A percentile compares a stretch with the other conserved stretches of the same genome.
Evolutionary conservation across 2,113 vertebrate genomes (phyloP).

Genomic region (Acrocephalus arundinaceus): DNA sequence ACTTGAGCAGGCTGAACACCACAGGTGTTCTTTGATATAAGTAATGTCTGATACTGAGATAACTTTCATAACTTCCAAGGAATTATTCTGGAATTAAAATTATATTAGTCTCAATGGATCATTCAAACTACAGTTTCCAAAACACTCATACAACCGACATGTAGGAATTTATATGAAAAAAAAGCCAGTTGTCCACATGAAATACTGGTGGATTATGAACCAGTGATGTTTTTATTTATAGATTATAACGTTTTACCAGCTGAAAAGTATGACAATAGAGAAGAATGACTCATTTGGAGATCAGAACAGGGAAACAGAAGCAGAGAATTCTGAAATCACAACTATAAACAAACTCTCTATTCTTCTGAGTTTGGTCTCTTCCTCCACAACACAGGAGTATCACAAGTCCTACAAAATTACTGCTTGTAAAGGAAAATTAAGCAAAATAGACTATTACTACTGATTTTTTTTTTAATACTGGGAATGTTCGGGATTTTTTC

Average conservation of each 20-base stretch:
- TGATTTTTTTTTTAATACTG: not conserved
- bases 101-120: not conserved
- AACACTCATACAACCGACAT: not conserved
- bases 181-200: not conserved
- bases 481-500: not conserved
- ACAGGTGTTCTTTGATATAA: not conserved
- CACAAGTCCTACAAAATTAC: not conserved
- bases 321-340: not conserved
- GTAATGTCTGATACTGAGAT: not conserved
- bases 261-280: not conserved
- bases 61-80: not conserved
- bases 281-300: not conserved
- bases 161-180: not conserved
- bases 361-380: not conserved
- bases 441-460: not conserved
- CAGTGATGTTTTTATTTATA: not conserved
- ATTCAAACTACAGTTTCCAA: not conserved
- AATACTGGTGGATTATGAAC: not conserved
- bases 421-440: not conserved
- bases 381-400: not conserved
- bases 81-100: not conserved
- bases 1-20: not conserved
- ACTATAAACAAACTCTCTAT: not conserved
- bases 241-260: not conserved
- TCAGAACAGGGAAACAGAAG: not conserved